These are phyloP conservation scores for Heteropelma amictum DNA, from an alignment of 2,888 invertebrate species.

Conservation along the genomic window DNA sequence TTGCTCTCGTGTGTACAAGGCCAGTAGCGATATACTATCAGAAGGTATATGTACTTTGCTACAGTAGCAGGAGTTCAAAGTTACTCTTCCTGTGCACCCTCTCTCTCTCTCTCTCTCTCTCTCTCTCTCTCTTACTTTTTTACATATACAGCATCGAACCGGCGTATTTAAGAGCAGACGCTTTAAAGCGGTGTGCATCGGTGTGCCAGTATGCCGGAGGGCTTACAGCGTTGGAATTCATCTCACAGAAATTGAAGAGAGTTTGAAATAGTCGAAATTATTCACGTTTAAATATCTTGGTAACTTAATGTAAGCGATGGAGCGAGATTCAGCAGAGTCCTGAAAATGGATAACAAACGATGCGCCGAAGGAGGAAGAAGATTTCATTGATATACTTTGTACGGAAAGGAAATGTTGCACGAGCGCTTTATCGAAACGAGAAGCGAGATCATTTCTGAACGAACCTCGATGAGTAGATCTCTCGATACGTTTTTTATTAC, in stretches of 20 bases:
- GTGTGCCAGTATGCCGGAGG: constrained; percentile 37
- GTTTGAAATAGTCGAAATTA: constrained; percentile 24
- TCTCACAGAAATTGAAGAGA: constrained; percentile 26
- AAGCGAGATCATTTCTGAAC: too few relatives aligned
- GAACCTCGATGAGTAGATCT: too few relatives aligned
- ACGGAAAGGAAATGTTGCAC: too few relatives aligned
- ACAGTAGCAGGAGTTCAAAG: constrained; percentile 45
- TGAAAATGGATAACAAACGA: background rate
- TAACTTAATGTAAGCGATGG: constrained; percentile 16
- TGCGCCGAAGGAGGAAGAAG: background rate
- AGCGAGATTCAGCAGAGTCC: background rate
- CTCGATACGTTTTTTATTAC: too few relatives aligned
- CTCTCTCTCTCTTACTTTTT: constrained; percentile 5
- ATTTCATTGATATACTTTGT: constrained; percentile 9
- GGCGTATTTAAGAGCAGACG: constrained; percentile 23
- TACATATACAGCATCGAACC: background rate
- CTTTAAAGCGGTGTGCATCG: constrained; percentile 24
- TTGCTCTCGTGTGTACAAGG: constrained; percentile 30
- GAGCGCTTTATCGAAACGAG: too few relatives aligned
- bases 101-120: background rate
- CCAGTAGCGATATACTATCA: constrained; percentile 44
- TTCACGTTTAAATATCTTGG: constrained; percentile 27
- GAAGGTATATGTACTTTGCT: constrained; percentile 41
- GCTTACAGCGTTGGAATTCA: constrained; percentile 41
- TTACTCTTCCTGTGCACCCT: constrained; percentile 39